Evolutionary conservation across 2,113 vertebrate genomes (phyloP).

Genomic region (Eudyptes chrysolophus): DNA sequence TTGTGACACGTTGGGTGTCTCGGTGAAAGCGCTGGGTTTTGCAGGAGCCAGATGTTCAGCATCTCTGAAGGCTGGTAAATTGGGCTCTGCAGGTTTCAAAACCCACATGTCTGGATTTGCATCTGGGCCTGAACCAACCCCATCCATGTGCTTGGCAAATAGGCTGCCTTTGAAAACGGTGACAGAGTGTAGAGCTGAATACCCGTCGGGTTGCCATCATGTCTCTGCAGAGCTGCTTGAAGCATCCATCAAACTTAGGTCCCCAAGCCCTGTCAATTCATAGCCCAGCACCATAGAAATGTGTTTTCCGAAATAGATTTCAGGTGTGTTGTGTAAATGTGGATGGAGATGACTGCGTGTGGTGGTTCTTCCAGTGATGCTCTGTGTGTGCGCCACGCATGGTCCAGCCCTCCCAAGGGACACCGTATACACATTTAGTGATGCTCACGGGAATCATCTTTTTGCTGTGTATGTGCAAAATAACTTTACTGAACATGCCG

Average conservation of each 20-base stretch:
- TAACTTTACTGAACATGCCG: not conserved
- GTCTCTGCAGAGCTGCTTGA: not conserved
- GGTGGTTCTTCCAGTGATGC: not conserved
- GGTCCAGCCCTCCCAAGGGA: not conserved
- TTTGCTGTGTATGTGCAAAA: not conserved
- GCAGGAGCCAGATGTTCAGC: not conserved
- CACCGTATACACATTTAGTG: accelerated
- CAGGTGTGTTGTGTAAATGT: not conserved
- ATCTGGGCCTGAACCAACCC: not conserved
- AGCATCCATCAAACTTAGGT: not conserved
- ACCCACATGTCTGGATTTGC: not conserved
- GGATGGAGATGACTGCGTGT: not conserved
- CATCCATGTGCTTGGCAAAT: not conserved
- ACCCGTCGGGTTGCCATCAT: accelerated
- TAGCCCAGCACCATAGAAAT: not conserved
- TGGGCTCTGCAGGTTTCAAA: not conserved
- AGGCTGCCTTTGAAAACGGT: not conserved
- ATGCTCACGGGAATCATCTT: not conserved
- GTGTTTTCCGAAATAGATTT: not conserved
- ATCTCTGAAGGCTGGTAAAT: not conserved
- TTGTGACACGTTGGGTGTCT: not conserved
- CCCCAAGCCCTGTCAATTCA: not conserved
- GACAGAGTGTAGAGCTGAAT: not conserved
- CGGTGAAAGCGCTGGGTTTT: not conserved
- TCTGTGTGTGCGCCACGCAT: accelerated